Evolutionary conservation across 2,113 vertebrate genomes (phyloP).

Genomic region (Apus apus): DNA sequence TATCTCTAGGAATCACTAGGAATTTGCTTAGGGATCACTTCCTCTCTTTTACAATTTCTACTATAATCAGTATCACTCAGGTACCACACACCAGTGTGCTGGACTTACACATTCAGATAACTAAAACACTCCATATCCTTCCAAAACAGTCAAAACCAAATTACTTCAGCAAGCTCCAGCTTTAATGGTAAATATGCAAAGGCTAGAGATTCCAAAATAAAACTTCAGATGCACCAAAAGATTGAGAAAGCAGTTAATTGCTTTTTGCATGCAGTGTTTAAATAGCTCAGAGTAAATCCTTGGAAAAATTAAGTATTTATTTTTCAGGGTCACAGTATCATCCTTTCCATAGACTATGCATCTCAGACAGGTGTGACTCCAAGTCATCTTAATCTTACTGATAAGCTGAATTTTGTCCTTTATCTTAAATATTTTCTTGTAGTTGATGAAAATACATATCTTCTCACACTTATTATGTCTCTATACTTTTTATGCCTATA

Average conservation of each 20-base stretch:
- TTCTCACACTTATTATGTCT: neutral
- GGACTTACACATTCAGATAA: neutral
- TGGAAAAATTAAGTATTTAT: neutral
- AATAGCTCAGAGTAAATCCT: neutral
- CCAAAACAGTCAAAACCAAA: neutral
- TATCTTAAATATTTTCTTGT: neutral
- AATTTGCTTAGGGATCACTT: neutral
- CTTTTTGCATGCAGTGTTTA: neutral
- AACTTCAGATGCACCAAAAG: neutral
- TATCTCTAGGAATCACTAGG: neutral
- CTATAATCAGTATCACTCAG: neutral
- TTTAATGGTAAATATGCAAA: neutral
- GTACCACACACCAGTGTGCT: neutral
- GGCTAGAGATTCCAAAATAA: neutral
- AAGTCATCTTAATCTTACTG: neutral
- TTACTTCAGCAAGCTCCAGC: neutral
- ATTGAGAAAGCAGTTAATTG: neutral
- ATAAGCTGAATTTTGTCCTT: neutral
- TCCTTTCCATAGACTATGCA: neutral
- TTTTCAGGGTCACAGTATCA: neutral
- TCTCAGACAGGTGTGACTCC: neutral
- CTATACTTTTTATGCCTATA: no score
- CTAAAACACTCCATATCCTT: neutral
- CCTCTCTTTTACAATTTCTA: neutral
- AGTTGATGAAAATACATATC: neutral